Percentiles rank a stretch among this genome's conserved stretches.
Conservation (phyloP, 2,113 vertebrate species). For the Chrysemys picta region DNA sequence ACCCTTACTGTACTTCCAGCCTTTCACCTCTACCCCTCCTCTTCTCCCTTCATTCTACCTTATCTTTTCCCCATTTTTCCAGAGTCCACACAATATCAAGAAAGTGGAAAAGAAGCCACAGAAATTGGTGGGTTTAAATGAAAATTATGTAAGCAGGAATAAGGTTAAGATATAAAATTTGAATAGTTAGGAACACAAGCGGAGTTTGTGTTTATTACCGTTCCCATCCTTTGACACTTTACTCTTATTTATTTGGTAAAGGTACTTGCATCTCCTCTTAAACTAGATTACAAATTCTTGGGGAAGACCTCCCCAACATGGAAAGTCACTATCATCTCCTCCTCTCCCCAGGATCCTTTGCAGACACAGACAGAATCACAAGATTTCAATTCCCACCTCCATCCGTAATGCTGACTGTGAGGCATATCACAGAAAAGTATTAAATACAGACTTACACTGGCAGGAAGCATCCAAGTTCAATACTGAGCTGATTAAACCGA, state of each 20-base stretch:
- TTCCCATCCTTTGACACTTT: not conserved
- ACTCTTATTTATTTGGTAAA: not conserved
- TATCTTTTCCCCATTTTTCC: too few relatives aligned
- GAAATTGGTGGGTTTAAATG: not conserved
- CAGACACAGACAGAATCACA: not conserved
- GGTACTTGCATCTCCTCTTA: not conserved
- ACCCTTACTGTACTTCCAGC: too few relatives aligned
- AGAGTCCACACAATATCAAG: too few relatives aligned
- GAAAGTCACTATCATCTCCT: not conserved
- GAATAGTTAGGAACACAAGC: not conserved
- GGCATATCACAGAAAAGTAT: not conserved
- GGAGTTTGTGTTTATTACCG: not conserved
- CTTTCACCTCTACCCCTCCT: too few relatives aligned
- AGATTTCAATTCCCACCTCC: rapidly evolving
- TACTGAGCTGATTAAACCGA: rapidly evolving
- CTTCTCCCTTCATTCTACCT: too few relatives aligned
- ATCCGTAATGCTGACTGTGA: not conserved
- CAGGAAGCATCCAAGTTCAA: rapidly evolving
- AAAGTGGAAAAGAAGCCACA: not conserved
- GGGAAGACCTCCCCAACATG: not conserved
- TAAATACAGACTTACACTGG: rapidly evolving
- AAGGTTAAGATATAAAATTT: not conserved
- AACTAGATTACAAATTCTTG: too few relatives aligned
- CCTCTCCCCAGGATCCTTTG: not conserved
- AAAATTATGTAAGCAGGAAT: not conserved